Conservation (phyloP, 2,888 invertebrate genomes). For the Loripinus fragilis region DNA sequence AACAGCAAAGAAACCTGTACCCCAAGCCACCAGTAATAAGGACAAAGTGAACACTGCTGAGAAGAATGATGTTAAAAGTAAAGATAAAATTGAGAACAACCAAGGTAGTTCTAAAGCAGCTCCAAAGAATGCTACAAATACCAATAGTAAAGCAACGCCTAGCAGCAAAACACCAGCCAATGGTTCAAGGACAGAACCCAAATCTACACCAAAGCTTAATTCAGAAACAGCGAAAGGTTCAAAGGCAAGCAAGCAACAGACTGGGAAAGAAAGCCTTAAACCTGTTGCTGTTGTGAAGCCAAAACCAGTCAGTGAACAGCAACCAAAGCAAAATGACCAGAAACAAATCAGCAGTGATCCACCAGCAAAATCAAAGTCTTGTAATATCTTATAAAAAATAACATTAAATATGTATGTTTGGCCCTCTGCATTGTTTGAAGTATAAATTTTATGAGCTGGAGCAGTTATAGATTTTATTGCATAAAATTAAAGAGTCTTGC, state of each 20-base stretch:
- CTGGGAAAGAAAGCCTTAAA: background rate
- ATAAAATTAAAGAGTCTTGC: no score
- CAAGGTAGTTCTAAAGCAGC: background rate
- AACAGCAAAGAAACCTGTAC: background rate
- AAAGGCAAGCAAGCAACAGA: background rate
- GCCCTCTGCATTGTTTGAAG: no score
- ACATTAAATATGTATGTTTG: no score
- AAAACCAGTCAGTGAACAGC: background rate
- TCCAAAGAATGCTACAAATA: background rate
- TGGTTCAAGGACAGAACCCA: background rate
- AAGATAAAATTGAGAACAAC: background rate
- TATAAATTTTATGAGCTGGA: no score
- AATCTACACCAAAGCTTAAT: background rate
- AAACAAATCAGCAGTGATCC: background rate
- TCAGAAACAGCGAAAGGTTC: background rate
- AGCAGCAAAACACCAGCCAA: background rate
- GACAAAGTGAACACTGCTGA: background rate
- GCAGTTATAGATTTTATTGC: no score
- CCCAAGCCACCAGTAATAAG: background rate
- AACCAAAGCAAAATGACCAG: background rate
- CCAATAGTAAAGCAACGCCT: background rate
- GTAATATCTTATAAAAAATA: slow-evolving; percentile 2
- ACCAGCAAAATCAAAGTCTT: slow-evolving; percentile 16
- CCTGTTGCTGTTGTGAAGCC: background rate
- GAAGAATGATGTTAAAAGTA: background rate